A percentile compares a stretch with the other conserved stretches of the same genome.
phyloP scores from a whole-genome alignment of 1,140 invertebrate species.

The Neodiprion fabricii region DNA sequence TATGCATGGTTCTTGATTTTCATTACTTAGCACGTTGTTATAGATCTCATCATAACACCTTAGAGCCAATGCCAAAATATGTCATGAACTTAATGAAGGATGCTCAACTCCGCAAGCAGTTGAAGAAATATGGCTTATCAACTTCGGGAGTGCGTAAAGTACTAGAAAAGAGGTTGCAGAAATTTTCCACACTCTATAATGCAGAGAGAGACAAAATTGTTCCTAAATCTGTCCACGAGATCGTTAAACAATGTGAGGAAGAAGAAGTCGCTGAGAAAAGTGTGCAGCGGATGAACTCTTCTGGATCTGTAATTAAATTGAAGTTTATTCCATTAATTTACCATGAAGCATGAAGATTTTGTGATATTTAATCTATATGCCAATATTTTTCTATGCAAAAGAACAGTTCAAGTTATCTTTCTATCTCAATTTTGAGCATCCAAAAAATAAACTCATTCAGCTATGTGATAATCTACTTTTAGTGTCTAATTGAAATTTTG shows the following conservation, averaged over 20 bases:
- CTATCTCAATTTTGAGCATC: conserved; percentile 6
- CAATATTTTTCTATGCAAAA: no score
- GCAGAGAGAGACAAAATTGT: conserved; percentile 60
- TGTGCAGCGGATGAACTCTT: conserved; percentile 29
- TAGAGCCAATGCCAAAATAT: conserved; percentile 62
- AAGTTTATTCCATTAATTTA: conserved; percentile 18
- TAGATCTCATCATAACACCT: conserved; percentile 34
- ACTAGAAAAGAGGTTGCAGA: conserved; percentile 56
- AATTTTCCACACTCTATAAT: conserved; percentile 60
- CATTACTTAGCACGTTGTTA: no score
- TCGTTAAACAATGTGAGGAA: conserved; percentile 57
- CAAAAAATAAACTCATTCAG: neutral
- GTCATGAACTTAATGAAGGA: conserved; percentile 66
- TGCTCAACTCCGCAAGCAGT: conserved; percentile 58
- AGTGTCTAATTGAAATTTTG: conserved; percentile 18
- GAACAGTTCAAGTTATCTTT: conserved; percentile 9
- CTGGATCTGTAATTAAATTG: conserved; percentile 18
- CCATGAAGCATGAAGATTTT: neutral
- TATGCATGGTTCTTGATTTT: no score
- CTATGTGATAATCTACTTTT: conserved; percentile 2
- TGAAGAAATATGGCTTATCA: conserved; percentile 62
- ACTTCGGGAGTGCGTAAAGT: conserved; percentile 59
- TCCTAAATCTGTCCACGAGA: conserved; percentile 54
- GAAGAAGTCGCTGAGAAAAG: conserved; percentile 58
- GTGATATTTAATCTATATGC: neutral